Percentiles rank a stretch among this genome's conserved stretches.
These are phyloP conservation scores for Yoshiicerus persimilis DNA, from an alignment of 1,140 invertebrate genomes.

Conservation along the genomic window DNA sequence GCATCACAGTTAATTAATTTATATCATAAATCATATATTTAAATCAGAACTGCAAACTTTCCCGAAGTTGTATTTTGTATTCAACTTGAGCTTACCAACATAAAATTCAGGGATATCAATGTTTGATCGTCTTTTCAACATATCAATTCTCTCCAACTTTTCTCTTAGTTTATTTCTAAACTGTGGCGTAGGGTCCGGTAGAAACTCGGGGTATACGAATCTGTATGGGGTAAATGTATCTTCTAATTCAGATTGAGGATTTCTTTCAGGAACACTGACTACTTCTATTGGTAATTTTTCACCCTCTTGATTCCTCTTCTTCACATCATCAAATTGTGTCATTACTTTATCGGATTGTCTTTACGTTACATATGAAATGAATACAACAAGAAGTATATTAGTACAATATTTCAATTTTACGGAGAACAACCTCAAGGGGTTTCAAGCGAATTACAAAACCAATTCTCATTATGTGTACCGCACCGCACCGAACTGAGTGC, in stretches of 20 bases:
- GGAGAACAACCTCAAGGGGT: too few species aligned
- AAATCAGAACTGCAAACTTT: too few species aligned
- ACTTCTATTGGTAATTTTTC: background rate
- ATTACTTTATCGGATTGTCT: background rate
- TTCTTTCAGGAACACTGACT: background rate
- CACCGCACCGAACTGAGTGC: too few species aligned
- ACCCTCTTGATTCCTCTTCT: background rate
- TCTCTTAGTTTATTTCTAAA: constrained; percentile 80
- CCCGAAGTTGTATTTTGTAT: too few species aligned
- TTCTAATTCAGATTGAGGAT: background rate
- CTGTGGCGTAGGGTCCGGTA: constrained; percentile 79
- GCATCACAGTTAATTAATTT: too few species aligned
- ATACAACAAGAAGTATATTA: too few species aligned
- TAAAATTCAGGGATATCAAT: constrained; percentile 96
- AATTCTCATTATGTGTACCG: too few species aligned
- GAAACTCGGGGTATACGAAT: constrained; percentile 89
- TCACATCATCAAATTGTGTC: background rate
- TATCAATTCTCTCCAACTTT: constrained; percentile 87
- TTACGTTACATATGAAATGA: too few species aligned
- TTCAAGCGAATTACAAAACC: too few species aligned
- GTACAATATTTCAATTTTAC: too few species aligned
- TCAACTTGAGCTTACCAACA: constrained; percentile 88
- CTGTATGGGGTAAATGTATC: constrained; percentile 58
- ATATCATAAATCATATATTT: too few species aligned
- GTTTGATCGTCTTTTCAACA: constrained; percentile 78